These are phyloP conservation scores for Acanthornis magna DNA, from an alignment of 2,797 vertebrate species.

Conservation along the genomic window DNA sequence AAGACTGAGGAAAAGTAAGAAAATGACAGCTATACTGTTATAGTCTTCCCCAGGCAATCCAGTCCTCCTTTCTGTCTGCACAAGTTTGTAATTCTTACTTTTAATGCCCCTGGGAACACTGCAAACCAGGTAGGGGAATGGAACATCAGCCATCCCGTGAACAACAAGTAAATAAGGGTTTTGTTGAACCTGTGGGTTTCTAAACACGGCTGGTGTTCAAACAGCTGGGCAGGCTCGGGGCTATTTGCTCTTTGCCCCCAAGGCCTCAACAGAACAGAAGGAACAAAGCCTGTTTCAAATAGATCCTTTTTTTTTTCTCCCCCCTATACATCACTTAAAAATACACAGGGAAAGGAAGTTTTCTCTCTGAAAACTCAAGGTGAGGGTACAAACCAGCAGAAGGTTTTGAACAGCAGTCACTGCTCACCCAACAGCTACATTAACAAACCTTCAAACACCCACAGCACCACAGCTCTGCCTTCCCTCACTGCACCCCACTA, in stretches of 20 bases:
- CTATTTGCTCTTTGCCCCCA: neutral
- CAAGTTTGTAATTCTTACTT: neutral
- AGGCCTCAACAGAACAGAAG: neutral
- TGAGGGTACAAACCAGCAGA: neutral
- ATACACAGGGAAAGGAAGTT: neutral
- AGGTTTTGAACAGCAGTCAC: neutral
- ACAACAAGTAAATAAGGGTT: neutral
- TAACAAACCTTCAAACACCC: neutral
- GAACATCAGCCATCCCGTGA: neutral
- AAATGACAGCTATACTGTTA: neutral
- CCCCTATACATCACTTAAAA: neutral
- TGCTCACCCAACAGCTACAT: neutral
- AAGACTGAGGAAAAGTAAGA: neutral
- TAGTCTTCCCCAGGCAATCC: neutral
- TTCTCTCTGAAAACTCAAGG: neutral
- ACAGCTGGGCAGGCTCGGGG: accelerated
- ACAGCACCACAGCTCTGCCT: neutral
- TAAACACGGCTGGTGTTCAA: neutral
- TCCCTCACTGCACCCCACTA: neutral
- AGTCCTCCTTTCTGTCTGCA: neutral
- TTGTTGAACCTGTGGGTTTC: neutral
- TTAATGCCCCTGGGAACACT: neutral
- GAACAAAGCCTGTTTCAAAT: neutral
- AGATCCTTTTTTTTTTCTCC: neutral
- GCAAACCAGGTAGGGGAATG: neutral